Evolutionary conservation across 2,113 vertebrate genomes (phyloP).

Genomic region (Ondatra zibethicus): DNA sequence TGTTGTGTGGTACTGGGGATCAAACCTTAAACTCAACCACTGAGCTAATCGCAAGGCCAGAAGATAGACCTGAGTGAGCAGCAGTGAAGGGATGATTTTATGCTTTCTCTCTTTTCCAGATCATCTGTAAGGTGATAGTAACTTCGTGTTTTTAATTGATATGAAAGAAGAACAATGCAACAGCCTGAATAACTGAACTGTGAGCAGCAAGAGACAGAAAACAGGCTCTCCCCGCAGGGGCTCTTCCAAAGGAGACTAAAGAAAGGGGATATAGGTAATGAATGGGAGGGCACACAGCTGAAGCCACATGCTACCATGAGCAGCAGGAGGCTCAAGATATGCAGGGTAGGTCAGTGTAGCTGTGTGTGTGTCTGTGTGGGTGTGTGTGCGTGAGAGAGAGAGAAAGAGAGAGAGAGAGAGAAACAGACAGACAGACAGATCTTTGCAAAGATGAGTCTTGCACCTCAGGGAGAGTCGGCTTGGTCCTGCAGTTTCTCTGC

Average conservation of each 20-base stretch:
- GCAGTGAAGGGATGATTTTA: background rate
- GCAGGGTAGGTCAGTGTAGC: background rate
- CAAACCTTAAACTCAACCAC: background rate
- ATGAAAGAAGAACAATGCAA: background rate
- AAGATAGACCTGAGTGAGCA: background rate
- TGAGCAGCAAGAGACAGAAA: background rate
- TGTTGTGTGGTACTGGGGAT: background rate
- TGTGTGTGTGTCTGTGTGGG: background rate
- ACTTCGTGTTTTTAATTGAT: constrained; percentile 31
- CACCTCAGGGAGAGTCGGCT: too few relatives aligned
- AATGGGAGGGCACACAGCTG: too few relatives aligned
- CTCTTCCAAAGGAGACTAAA: background rate
- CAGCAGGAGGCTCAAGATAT: background rate
- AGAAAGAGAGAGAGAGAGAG: background rate
- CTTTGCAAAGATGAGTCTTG: background rate
- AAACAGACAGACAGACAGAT: background rate
- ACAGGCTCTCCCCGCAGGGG: rapidly evolving
- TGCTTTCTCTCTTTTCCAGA: background rate
- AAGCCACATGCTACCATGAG: background rate
- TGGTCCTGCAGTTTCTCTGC: background rate
- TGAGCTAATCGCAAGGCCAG: background rate
- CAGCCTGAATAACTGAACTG: background rate
- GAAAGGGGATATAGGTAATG: rapidly evolving
- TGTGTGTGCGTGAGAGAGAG: background rate
- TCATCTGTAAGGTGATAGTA: background rate